A percentile compares a stretch with the other conserved stretches of the same genome.
Conservation (phyloP, 2,797 vertebrate species). For the Molossus alvarezi region DNA sequence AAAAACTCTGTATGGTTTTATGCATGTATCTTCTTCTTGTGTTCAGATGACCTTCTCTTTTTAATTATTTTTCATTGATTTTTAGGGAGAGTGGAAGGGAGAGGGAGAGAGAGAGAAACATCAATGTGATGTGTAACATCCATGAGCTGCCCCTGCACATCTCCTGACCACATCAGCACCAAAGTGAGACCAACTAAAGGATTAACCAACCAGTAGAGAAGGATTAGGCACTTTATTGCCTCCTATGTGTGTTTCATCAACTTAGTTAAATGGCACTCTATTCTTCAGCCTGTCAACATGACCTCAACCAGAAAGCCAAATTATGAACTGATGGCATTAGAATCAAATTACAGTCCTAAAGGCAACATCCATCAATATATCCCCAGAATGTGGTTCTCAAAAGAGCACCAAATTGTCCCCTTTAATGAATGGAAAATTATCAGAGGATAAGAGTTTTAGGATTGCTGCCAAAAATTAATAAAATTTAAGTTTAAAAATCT, state of each 20-base stretch:
- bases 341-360: slow-evolving; percentile 74
- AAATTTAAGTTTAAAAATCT: slow-evolving; percentile 50
- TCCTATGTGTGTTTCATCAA: slow-evolving; percentile 60
- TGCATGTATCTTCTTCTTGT: slow-evolving; percentile 20
- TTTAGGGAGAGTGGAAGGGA: too few relatives aligned
- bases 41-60: slow-evolving; percentile 31
- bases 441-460: slow-evolving; percentile 44
- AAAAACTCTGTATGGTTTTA: slow-evolving; percentile 27
- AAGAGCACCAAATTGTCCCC: slow-evolving; percentile 29
- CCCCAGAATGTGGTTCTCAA: slow-evolving; percentile 44
- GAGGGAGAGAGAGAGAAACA: too few relatives aligned
- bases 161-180: not conserved
- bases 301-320: slow-evolving; percentile 79
- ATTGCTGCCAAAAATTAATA: slow-evolving; percentile 32
- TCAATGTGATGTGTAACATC: too few relatives aligned
- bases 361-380: slow-evolving; percentile 63
- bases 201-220: slow-evolving; percentile 62
- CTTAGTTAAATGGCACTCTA: slow-evolving; percentile 71
- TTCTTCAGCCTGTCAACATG: slow-evolving; percentile 74
- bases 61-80: too few relatives aligned
- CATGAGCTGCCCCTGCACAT: too few relatives aligned
- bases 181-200: slow-evolving; percentile 68
- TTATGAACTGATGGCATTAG: slow-evolving; percentile 76
- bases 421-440: slow-evolving; percentile 8
- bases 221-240: slow-evolving; percentile 63